Conservation (phyloP, 2,888 invertebrate genomes). For the Pachycephus smyrnensis region DNA sequence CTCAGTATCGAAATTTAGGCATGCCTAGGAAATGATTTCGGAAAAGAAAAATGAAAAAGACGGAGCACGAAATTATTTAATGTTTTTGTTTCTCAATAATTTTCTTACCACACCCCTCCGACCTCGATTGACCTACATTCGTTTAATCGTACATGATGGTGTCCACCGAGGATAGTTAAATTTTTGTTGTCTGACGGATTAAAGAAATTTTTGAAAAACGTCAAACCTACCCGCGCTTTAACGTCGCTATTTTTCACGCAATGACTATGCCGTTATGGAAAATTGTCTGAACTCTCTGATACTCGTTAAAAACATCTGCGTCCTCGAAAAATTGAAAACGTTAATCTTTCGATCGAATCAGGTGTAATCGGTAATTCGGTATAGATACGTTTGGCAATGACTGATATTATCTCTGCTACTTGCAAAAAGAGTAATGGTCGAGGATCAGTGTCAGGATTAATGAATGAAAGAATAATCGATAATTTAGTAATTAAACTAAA, state of each 20-base stretch:
- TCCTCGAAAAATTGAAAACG: not conserved
- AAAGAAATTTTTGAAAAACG: not conserved
- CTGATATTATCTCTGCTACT: not conserved
- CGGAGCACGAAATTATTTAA: not conserved
- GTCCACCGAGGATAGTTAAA: too few relatives aligned
- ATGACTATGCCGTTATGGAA: not conserved
- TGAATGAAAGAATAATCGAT: not conserved
- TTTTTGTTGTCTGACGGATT: not conserved
- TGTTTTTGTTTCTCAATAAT: not conserved
- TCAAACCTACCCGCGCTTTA: not conserved
- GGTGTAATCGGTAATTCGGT: not conserved
- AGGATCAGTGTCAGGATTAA: not conserved
- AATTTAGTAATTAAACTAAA: not conserved
- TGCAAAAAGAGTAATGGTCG: not conserved
- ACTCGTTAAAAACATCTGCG: too few relatives aligned
- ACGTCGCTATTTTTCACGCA: not conserved
- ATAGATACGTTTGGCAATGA: not conserved
- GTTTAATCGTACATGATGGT: not conserved
- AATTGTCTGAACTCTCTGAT: not conserved
- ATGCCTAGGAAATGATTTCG: conserved; percentile 16
- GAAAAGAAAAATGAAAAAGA: not conserved
- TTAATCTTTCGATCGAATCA: not conserved
- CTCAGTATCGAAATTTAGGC: not conserved
- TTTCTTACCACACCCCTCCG: not conserved
- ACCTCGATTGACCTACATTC: not conserved